Evolutionary conservation across 92 coral and sea anemone genomes (phyloP), one percentile per base, ranked within the genome.

Genomic region (Virgularia gustaviana): DNA sequence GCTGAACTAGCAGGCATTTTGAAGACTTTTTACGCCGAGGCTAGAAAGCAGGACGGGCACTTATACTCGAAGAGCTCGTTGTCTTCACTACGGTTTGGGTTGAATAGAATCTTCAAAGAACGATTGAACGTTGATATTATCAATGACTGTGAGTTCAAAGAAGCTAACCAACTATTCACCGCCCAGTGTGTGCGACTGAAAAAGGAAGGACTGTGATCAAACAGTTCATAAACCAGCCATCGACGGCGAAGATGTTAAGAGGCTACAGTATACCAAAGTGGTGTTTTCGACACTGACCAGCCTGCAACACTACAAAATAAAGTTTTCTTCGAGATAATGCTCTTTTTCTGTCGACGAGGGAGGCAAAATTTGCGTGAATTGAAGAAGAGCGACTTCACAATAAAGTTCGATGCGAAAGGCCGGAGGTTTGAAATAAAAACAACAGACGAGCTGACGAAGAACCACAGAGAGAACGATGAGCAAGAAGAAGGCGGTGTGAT

Each of bases 341-440:
- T 85, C 10, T 81, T 59, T 78, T 85, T 81, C 75, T 77, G 81
- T 35, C 64, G 81, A 25, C 65, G 83, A 60, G 90, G 83, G 41
- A 63, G 78, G 42, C 72, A 79, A 38, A 84, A 49, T 67, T 25
- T 84, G 23, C 57, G 81, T 43, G 59, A 79, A 32, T 30, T 72
- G 30, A 84, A 73, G 74, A 79, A 79, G 51, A 63, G 33, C 33
- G 75, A 85, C 72, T 75, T 75, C 47, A 39, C 27, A 15, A 36
- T 75, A 35, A 12, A 10, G 5, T 8, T 31, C 5, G 80, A 75
- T 43, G 49, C 72, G 19, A 9, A 49, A 13, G 80, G 72, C 10
- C 43, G 22, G 25, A 58, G 65, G 31, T 74, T 34, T 38, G 79
- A 58, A 9, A 57, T 5, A 3, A 74, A 58, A 41, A 51, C 38